Evolutionary conservation across 30 jellyfish, hydroid and myxozoan genomes (phyloP), one percentile per base, ranked within the genome.

Genomic region (Turritopsis rubra): DNA sequence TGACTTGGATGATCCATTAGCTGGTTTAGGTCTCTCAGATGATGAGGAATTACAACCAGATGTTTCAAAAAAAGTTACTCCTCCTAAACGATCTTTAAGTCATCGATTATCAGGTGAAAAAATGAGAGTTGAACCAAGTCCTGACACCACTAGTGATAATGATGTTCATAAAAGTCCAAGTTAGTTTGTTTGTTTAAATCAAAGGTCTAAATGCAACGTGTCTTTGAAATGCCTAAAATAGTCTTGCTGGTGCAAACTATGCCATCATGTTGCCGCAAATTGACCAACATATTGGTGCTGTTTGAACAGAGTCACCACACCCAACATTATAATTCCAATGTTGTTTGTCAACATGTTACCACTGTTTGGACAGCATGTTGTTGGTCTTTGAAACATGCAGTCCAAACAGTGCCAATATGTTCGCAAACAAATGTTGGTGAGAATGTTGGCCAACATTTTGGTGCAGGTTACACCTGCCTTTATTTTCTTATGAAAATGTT

Each of bases 1-100:
- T 53, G 95, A 90, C 75, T 84, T 71, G 81, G 95, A 90, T 82
- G 95, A 90, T 71, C 97, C 97, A 19, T 78, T 89, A 52, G 97
- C 95, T 52, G 97, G 95, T 65, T 85, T 90, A 26, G 94, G 96
- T 7, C 89, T 90, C 1, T 90, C 97, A 13, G 97, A 90, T 21
- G 95, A 90, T 70, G 97, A 77, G 22, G 66, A 53, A 26, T 24
- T 77, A 18, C 52, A 65, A 52, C 19, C 54, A 53, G 18, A 79
- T 13, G 18, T 19, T 18, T 41, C 60, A 13, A 74, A 24, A 26
- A 74, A 74, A 74, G 13, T 41, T 13, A 74, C 82, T 0, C 82
- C 82, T 18, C 72, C 13, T 17, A 74, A 74, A 41, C 28, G 41
- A 30, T n/a, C 82, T n/a, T 41, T 74, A 13, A 24, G 65, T 41